Conservation (phyloP, 1,140 invertebrate genomes). For the Tetraneura akinire region DNA sequence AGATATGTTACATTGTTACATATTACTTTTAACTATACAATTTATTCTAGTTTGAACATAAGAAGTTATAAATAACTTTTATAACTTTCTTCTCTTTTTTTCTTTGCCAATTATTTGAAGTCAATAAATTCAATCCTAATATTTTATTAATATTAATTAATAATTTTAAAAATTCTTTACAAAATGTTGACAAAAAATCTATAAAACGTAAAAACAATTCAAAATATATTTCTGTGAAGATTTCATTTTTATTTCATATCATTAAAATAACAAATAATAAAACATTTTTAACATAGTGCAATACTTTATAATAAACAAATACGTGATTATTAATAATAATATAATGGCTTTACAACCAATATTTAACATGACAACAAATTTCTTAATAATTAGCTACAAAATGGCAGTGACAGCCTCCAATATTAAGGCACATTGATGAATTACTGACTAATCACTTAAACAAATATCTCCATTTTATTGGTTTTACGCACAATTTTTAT, state of each 20-base stretch:
- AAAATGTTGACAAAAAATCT: too few species aligned
- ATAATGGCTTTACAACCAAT: constrained; percentile 10
- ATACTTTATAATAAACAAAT: constrained; percentile 42
- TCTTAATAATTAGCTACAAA: constrained; percentile 15
- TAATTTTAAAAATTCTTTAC: too few species aligned
- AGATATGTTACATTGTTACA: too few species aligned
- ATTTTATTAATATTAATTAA: too few species aligned
- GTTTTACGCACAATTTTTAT: constrained; percentile 73
- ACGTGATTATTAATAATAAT: constrained; percentile 24
- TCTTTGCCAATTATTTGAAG: too few species aligned
- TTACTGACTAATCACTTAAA: constrained; percentile 62
- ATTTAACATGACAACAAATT: constrained; percentile 7
- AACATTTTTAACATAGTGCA: constrained; percentile 23
- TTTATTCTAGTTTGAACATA: too few species aligned
- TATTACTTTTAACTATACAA: too few species aligned
- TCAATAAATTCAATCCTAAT: too few species aligned
- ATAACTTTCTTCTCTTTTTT: too few species aligned
- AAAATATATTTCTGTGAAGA: background rate
- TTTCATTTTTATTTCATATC: constrained; percentile 32
- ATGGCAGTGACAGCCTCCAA: constrained; percentile 42
- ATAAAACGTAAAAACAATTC: background rate
- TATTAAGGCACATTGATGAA: constrained; percentile 34
- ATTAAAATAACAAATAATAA: constrained; percentile 39
- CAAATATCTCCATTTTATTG: constrained; percentile 77
- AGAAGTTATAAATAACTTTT: too few species aligned